Percentiles rank a stretch among this genome's conserved stretches.
These are phyloP conservation scores for Tinamus guttatus DNA, from an alignment of 2,113 vertebrate genomes.

Conservation along the genomic window DNA sequence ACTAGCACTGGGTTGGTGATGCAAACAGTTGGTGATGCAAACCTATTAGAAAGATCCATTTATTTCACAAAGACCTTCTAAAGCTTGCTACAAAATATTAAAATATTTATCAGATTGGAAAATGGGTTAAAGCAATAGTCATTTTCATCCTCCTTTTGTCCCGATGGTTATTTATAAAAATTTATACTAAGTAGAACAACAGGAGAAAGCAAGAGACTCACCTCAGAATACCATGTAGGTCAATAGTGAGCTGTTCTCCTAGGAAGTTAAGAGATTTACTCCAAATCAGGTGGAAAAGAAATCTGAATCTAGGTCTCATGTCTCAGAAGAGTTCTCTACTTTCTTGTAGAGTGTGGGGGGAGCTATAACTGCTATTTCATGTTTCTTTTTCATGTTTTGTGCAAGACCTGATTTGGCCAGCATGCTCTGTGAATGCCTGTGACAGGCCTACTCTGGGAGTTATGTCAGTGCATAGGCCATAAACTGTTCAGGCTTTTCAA, in stretches of 20 bases:
- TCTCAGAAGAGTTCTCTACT: neutral
- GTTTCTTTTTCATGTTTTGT: neutral
- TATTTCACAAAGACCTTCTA: neutral
- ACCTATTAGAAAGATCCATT: neutral
- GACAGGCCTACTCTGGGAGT: neutral
- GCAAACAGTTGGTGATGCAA: neutral
- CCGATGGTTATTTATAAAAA: neutral
- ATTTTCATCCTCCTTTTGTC: neutral
- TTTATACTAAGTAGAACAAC: neutral
- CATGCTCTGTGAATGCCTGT: neutral
- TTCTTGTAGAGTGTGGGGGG: neutral
- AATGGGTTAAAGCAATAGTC: neutral
- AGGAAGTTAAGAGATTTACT: neutral
- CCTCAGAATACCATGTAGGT: neutral
- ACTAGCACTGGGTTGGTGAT: neutral
- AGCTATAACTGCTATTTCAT: fast-evolving
- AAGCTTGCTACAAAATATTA: neutral
- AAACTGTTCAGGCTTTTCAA: neutral
- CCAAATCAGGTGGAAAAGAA: neutral
- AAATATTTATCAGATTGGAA: neutral
- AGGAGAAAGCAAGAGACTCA: neutral
- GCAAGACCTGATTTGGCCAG: neutral
- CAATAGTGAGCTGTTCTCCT: neutral
- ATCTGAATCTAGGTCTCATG: neutral
- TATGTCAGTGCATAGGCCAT: fast-evolving